These are phyloP conservation scores for Lithobius niger DNA, from an alignment of 1,140 invertebrate genomes.

Conservation along the genomic window DNA sequence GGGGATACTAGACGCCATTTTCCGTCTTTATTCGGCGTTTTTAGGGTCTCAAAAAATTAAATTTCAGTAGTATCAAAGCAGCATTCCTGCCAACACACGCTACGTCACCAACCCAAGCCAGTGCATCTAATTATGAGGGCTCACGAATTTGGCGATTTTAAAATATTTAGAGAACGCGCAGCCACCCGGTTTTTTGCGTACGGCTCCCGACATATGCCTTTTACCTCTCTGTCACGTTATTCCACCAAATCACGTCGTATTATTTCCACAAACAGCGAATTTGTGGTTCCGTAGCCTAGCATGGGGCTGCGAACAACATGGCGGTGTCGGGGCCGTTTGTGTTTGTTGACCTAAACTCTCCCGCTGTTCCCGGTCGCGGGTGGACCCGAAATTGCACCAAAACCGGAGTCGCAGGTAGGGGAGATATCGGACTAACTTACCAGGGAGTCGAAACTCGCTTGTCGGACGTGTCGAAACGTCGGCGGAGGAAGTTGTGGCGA, in stretches of 20 bases:
- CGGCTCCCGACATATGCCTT: background rate
- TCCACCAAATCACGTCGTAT: background rate
- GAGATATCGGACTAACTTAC: background rate
- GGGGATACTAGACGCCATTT: background rate
- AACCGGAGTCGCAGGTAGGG: background rate
- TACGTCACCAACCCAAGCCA: background rate
- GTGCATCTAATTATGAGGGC: background rate
- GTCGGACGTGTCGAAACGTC: background rate
- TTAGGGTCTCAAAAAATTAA: background rate
- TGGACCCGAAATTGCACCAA: no score
- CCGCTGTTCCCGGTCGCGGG: background rate
- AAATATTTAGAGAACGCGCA: background rate
- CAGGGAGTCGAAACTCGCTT: background rate
- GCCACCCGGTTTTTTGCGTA: background rate
- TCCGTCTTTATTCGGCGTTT: background rate
- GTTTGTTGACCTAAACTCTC: constrained; percentile 3
- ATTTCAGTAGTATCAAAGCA: background rate
- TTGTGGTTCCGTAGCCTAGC: background rate
- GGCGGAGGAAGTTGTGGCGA: background rate
- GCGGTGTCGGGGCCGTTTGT: background rate
- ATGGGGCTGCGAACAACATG: background rate
- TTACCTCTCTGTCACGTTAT: background rate
- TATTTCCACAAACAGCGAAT: background rate
- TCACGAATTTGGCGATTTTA: background rate
- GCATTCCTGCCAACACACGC: background rate